Evolutionary conservation across 2,797 vertebrate genomes (phyloP), one percentile per base, ranked within the genome.

Genomic region (Liasis olivaceus): DNA sequence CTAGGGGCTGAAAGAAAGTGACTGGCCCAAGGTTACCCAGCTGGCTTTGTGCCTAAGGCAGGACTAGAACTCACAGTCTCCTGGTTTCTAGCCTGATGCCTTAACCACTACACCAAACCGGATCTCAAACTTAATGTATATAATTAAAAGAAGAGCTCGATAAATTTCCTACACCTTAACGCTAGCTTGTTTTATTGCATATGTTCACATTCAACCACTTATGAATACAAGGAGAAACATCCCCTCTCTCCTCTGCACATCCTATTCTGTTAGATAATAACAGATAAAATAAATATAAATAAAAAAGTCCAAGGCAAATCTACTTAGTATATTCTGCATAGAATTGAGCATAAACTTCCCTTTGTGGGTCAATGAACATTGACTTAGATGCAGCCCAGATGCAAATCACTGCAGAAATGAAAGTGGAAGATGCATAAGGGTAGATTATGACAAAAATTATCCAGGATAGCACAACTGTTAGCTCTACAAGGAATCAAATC

Each of bases 281-380:
- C n/a, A n/a, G n/a, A n/a, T n/a, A n/a, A n/a, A n/a, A n/a, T n/a
- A n/a, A n/a, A n/a, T n/a, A n/a, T n/a, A 88, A 63, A 63, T 42
- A 42, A 42, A 59, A 72, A 93, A 66, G 85, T 77, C 60, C 85
- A 1, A 87, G 56, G 88, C 60, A 92, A 94, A 93, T 93, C 31
- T 60, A 89, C 89, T 20, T 26, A 14, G 2, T 64, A 31, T 66
- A 28, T n/a, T 89, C 14, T 60, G 54, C 81, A 69, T 22, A 89
- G 15, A 13, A 69, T 47, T 58, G 62, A 89, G 59, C 62, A 54
- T 94, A 66, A 93, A 93, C 36, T 93, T 90, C 47, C 66, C 72
- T 94, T 93, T 95, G 66, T 95, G 91, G 91, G 87, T 95, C 90
- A 94, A 81, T 90, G 91, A 94, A 93, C 42, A 63, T 22, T 17